A percentile compares a stretch with the other conserved stretches of the same genome.
These are phyloP conservation scores for Carettochelys insculpta DNA, from an alignment of 2,113 vertebrate species.

Conservation along the genomic window DNA sequence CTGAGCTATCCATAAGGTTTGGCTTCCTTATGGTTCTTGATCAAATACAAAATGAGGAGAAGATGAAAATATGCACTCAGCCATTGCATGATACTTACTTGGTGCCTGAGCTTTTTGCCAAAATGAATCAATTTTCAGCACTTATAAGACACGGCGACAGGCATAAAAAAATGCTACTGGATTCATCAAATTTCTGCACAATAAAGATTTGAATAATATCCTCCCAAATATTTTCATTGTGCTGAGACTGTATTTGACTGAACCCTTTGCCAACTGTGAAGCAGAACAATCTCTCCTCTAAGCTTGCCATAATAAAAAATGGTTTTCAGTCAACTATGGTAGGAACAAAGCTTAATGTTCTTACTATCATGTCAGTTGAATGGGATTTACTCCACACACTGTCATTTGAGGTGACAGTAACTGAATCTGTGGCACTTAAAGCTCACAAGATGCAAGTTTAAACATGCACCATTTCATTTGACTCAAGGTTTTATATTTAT, in stretches of 20 bases:
- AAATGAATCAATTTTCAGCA: background rate
- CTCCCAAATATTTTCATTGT: background rate
- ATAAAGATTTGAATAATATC: background rate
- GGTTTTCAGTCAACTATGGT: background rate
- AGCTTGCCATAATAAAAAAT: background rate
- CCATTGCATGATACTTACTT: background rate
- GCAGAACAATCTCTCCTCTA: background rate
- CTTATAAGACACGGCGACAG: background rate
- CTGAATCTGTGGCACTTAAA: background rate
- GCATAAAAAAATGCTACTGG: background rate
- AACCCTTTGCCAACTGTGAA: background rate
- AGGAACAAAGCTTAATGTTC: background rate
- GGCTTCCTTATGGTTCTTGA: background rate
- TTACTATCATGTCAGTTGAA: background rate
- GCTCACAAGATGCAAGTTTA: background rate
- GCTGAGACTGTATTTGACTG: background rate
- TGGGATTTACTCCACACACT: background rate
- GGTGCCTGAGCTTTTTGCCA: background rate
- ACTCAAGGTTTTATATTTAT: background rate
- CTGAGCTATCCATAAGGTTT: background rate
- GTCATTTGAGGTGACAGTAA: background rate
- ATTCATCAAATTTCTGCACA: background rate
- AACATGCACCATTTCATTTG: background rate
- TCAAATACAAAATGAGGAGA: background rate
- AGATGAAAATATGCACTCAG: background rate